phyloP scores from a whole-genome alignment of 2,888 invertebrate genomes.

The Heliothis peltigera region DNA sequence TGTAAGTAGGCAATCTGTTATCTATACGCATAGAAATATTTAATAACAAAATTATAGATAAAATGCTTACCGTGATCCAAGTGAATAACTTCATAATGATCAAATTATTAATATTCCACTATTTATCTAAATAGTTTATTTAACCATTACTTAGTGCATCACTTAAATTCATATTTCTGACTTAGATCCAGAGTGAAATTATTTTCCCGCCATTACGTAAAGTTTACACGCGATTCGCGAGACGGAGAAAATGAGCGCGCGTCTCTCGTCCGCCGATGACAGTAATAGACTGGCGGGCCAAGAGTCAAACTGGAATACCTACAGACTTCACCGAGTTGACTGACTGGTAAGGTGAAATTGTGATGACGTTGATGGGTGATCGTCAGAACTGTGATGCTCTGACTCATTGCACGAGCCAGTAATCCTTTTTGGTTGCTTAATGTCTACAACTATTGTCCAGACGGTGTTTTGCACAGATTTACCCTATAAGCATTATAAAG shows the following conservation, averaged over 20 bases:
- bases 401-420: conserved; percentile 44
- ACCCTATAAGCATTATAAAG: no score
- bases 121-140: conserved; percentile 38
- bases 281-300: conserved; percentile 71
- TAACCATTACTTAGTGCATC: conserved; percentile 50
- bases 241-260: conserved; percentile 60
- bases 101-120: conserved; percentile 61
- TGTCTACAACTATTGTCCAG: not conserved
- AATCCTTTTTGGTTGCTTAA: conserved; percentile 25
- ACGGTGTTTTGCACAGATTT: not conserved
- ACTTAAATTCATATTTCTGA: conserved; percentile 30
- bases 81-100: conserved; percentile 73
- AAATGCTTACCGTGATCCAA: conserved; percentile 71
- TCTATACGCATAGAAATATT: no score
- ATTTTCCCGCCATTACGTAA: conserved; percentile 83
- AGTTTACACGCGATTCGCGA: conserved; percentile 79
- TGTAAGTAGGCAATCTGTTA: no score
- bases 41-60: no score
- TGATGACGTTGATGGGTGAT: conserved; percentile 62
- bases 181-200: conserved; percentile 32
- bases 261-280: conserved; percentile 69
- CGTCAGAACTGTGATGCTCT: conserved; percentile 48
- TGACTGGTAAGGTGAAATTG: conserved; percentile 63
- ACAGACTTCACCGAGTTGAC: conserved; percentile 56
- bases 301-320: conserved; percentile 37